A percentile compares a stretch with the other conserved stretches of the same genome.
phyloP scores from a whole-genome alignment of 2,113 vertebrate species.

The Lophotis ruficrista region DNA sequence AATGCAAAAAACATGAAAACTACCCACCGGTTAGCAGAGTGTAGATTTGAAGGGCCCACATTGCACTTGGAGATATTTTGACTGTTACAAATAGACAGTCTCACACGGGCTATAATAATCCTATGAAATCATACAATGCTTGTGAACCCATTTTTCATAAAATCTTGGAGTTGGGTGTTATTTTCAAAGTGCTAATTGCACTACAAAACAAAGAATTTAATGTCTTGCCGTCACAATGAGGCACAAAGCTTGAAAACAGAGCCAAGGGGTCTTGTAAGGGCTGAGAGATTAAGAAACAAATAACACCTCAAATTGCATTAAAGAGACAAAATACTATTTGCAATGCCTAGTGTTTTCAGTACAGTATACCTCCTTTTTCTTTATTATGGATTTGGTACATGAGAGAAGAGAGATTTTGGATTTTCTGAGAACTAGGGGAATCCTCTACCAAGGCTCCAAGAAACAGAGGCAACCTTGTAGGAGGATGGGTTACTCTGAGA shows the following conservation, averaged over 20 bases:
- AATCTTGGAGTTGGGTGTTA: neutral
- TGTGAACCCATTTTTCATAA: neutral
- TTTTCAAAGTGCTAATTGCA: neutral
- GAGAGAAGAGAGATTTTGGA: neutral
- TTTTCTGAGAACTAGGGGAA: neutral
- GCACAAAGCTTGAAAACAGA: neutral
- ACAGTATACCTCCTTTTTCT: neutral
- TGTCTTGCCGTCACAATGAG: neutral
- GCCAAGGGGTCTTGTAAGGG: neutral
- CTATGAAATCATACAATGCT: neutral
- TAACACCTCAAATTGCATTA: neutral
- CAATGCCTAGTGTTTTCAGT: neutral
- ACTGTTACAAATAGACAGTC: neutral
- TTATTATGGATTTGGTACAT: neutral
- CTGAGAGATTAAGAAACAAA: neutral
- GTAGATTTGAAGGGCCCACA: neutral
- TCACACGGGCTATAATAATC: neutral
- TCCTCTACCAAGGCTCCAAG: neutral
- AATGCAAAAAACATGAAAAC: neutral
- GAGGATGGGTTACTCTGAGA: neutral
- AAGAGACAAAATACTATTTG: neutral
- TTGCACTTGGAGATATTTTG: neutral
- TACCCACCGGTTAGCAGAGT: neutral
- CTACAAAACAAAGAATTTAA: neutral
- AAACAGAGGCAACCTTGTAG: neutral